Conservation (phyloP, 2,113 vertebrate genomes). For the Notarius lentiginosus region DNA sequence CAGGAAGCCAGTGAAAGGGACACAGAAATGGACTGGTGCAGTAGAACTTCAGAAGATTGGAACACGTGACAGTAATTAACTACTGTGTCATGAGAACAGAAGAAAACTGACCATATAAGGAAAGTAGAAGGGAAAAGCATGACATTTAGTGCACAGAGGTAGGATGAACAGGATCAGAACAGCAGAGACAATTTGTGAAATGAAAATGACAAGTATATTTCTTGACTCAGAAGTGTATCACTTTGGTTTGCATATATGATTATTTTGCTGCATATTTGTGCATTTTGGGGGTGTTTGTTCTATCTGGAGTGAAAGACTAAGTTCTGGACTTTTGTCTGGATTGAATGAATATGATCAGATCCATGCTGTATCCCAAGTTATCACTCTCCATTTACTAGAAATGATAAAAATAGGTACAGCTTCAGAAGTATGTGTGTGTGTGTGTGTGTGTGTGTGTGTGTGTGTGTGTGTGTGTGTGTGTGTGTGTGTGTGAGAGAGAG, state of each 20-base stretch:
- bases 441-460: no score
- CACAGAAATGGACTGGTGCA: neutral
- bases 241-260: neutral
- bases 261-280: neutral
- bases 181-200: neutral
- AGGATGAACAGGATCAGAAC: neutral
- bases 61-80: neutral
- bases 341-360: slow-evolving; percentile 17
- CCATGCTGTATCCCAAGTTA: neutral
- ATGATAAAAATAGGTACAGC: neutral
- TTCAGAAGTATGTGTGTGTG: neutral
- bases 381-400: neutral
- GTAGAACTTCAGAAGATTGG: neutral
- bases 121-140: neutral
- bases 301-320: neutral
- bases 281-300: neutral
- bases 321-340: slow-evolving; percentile 14
- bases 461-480: neutral
- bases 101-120: neutral
- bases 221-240: neutral
- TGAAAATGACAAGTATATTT: neutral
- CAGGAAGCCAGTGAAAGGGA: neutral
- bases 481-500: slow-evolving; percentile 1
- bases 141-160: neutral
- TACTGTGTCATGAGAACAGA: neutral